Evolutionary conservation across 2,888 invertebrate genomes (phyloP), one percentile per base, ranked within the genome.

Genomic region (Cantharis rufa): DNA sequence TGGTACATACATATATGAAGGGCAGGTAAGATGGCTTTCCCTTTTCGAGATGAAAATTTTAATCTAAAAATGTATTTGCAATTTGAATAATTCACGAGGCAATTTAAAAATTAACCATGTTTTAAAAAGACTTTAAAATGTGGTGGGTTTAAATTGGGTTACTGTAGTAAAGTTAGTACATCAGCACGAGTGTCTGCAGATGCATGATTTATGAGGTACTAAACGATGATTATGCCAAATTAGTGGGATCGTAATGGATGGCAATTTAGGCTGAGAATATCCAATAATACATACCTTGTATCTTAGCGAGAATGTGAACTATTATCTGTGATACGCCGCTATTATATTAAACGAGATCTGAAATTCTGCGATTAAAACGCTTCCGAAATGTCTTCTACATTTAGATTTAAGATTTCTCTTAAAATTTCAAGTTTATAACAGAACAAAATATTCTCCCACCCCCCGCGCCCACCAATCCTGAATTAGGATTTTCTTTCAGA

Each of bases 191-290:
- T 83, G 84, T 85, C 83, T 83, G 81, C 78, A 77, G 80, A 83
- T 86, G 84, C 83, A 85, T 86, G 84, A 86, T 86, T 86, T 84
- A 86, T 84, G 83, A 83, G 86, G 83, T 85, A 86, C 86, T 86
- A 86, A 86, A 86, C 84, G 86, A 83, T 84, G 85, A 86, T 87
- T 86, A 87, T 83, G 83, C 84, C 84, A 85, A 86, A 87, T 86
- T 86, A 86, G 84, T 84, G 84, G 84, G 84, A 82, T 84, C 82
- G 82, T 85, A 85, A 85, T 85, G 83, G 85, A 82, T 83, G 79
- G 83, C 82, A 84, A 84, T 85, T 85, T 83, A 82, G 82, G 80
- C 82, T 78, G 81, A 81, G 83, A 82, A 82, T 82, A 82, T 83
- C 83, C 83, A 82, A 83, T 83, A 80, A 79, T 78, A 80, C 76